Conservation (phyloP, 2,797 vertebrate species). For the Stomatorhinus walkeri region DNA sequence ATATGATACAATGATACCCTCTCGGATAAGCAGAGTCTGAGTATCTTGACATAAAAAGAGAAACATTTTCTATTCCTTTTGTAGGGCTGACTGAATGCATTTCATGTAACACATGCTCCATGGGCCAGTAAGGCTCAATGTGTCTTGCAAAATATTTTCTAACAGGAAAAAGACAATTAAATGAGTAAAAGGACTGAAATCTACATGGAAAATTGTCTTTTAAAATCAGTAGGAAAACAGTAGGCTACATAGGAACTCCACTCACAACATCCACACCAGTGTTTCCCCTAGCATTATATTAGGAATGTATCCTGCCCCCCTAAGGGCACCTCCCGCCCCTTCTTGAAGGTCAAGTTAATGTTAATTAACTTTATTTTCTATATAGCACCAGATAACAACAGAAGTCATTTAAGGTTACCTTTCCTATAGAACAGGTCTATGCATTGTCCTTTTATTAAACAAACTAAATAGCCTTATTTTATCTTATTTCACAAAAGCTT, state of each 20-base stretch:
- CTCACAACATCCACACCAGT: background rate
- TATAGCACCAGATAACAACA: background rate
- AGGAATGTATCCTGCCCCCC: too few relatives aligned
- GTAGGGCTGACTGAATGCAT: background rate
- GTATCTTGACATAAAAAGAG: background rate
- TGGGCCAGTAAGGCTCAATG: background rate
- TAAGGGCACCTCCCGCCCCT: too few relatives aligned
- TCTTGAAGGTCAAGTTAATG: background rate
- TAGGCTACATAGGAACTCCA: background rate
- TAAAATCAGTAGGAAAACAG: background rate
- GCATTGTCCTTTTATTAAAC: background rate
- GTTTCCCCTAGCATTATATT: too few relatives aligned
- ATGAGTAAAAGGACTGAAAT: background rate
- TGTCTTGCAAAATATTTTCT: background rate
- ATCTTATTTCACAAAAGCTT: background rate
- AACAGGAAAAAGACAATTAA: background rate
- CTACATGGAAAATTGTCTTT: background rate
- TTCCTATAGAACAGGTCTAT: background rate
- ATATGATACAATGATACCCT: background rate
- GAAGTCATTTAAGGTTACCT: background rate
- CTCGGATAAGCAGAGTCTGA: background rate
- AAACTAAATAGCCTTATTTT: background rate
- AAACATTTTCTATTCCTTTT: constrained; percentile 1
- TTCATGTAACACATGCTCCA: background rate
- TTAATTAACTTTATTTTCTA: background rate